Percentiles rank a stretch among this genome's conserved stretches.
Conservation (phyloP, 2,113 vertebrate species). For the Shinisaurus crocodilurus region DNA sequence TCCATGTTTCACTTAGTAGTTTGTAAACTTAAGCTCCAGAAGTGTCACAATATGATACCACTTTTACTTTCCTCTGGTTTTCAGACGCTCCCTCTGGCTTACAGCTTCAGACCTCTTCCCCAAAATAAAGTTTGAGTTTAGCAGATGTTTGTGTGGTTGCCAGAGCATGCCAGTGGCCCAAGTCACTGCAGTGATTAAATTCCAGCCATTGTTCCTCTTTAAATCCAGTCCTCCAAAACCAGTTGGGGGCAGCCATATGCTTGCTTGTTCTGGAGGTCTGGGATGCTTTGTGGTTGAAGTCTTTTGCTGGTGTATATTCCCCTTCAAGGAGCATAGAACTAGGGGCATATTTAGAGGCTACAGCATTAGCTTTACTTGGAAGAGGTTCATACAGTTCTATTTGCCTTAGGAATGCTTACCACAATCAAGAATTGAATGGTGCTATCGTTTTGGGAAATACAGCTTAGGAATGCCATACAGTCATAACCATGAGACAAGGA, state of each 20-base stretch:
- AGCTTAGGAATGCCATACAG: neutral
- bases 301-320: neutral
- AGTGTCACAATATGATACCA: neutral
- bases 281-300: neutral
- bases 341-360: neutral
- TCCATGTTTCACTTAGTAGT: neutral
- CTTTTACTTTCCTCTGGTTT: neutral
- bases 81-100: neutral
- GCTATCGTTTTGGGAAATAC: neutral
- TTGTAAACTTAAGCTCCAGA: neutral
- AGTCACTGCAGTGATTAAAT: neutral
- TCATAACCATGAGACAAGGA: neutral
- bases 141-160: neutral
- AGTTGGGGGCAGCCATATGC: neutral
- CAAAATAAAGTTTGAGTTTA: neutral
- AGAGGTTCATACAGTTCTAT: neutral
- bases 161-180: neutral
- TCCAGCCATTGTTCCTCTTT: neutral
- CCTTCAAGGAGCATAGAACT: neutral
- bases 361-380: neutral
- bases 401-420: neutral
- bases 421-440: neutral
- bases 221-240: neutral
- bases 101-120: neutral
- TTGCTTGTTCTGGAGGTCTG: neutral